Percentiles rank a stretch among this genome's conserved stretches.
Evolutionary conservation across 2,888 invertebrate genomes (phyloP).

Genomic region (Yponomeuta plumbellus): DNA sequence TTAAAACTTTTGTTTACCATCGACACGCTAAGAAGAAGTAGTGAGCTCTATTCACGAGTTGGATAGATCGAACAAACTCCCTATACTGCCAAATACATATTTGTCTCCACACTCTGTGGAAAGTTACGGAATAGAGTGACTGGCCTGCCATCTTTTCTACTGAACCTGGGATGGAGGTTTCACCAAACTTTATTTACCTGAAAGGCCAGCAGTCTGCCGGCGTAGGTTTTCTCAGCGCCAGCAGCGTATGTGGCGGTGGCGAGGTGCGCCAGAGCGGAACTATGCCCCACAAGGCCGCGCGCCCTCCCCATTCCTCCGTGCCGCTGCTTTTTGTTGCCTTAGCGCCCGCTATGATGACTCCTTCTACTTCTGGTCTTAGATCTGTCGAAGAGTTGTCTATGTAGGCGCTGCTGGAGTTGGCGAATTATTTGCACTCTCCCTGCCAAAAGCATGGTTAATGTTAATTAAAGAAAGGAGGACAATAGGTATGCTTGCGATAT

Average conservation of each 20-base stretch:
- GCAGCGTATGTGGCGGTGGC: conserved; percentile 53
- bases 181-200: conserved; percentile 32
- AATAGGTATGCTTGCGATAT: no score
- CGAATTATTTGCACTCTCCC: background rate
- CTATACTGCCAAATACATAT: no score
- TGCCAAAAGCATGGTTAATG: no score
- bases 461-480: no score
- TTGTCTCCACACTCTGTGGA: no score
- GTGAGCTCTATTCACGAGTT: no score
- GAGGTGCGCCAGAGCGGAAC: conserved; percentile 57
- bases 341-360: conserved; percentile 32
- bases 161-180: background rate
- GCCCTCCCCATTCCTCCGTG: conserved; percentile 53
- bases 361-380: background rate
- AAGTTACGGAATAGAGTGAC: no score
- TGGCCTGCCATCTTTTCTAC: background rate
- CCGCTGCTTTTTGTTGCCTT: conserved; percentile 40
- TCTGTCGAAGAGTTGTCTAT: background rate
- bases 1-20: no score
- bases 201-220: conserved; percentile 68
- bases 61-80: no score
- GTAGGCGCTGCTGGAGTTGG: background rate
- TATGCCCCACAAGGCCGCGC: conserved; percentile 57
- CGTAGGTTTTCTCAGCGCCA: conserved; percentile 51
- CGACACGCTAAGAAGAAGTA: no score